Conservation (phyloP, 2,888 invertebrate species). For the Halictus quadricinctus region DNA sequence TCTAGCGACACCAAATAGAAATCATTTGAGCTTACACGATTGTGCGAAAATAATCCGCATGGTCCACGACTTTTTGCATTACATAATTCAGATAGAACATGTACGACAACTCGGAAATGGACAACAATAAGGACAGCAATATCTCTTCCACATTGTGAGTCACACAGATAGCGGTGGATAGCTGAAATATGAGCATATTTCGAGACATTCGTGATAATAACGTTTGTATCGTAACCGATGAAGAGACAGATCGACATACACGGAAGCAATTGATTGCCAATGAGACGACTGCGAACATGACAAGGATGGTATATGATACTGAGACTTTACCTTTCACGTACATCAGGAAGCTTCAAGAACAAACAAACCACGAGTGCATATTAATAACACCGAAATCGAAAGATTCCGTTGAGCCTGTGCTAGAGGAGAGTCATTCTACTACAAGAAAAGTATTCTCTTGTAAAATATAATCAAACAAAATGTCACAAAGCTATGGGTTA, state of each 20-base stretch:
- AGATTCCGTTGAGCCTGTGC: background rate
- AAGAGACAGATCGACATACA: background rate
- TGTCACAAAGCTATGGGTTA: no score
- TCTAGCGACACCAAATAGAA: no score
- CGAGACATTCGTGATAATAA: background rate
- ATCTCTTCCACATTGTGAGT: background rate
- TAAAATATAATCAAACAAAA: no score
- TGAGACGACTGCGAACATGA: background rate
- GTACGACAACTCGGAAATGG: background rate
- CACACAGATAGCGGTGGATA: background rate
- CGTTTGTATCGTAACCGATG: background rate
- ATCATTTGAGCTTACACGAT: background rate
- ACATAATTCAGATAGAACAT: conserved; percentile 10
- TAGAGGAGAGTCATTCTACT: background rate
- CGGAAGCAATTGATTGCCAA: background rate
- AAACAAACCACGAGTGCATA: background rate
- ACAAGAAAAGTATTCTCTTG: no score
- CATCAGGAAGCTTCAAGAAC: background rate
- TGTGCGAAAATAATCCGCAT: background rate
- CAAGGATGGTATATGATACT: background rate
- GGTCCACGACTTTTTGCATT: background rate
- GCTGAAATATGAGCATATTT: background rate
- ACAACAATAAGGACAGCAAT: background rate
- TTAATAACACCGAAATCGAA: background rate
- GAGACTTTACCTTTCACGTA: background rate